A percentile compares a stretch with the other conserved stretches of the same genome.
These are phyloP conservation scores for Triops longicaudatus DNA, from an alignment of 1,140 invertebrate genomes.

Conservation along the genomic window DNA sequence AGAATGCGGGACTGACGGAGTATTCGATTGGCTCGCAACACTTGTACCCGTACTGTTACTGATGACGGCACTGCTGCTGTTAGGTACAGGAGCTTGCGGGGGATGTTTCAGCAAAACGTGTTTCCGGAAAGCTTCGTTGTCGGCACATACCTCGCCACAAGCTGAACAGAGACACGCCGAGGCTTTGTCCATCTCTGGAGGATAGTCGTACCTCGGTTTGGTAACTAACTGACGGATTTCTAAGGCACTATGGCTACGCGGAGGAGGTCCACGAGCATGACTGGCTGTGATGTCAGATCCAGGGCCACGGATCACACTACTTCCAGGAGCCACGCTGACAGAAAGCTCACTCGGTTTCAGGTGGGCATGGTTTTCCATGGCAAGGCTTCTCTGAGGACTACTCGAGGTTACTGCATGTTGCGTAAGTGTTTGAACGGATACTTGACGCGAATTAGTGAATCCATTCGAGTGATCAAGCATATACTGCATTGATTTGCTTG, in stretches of 20 bases:
- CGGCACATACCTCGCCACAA: constrained; percentile 13
- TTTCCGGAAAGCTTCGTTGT: constrained; percentile 21
- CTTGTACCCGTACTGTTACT: not conserved
- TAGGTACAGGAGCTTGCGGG: constrained; percentile 4
- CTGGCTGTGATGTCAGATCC: not conserved
- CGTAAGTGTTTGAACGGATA: not conserved
- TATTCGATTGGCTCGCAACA: not conserved
- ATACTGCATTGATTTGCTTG: not conserved
- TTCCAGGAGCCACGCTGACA: not conserved
- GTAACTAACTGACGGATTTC: not conserved
- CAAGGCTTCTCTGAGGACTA: not conserved
- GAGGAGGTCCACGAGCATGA: not conserved
- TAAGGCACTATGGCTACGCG: not conserved
- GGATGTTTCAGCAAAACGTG: constrained; percentile 23
- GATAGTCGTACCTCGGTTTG: constrained; percentile 5
- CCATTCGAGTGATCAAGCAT: not conserved
- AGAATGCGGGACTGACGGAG: constrained; percentile 10
- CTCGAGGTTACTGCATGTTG: not conserved
- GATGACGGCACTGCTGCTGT: not conserved
- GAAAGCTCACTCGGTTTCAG: not conserved
- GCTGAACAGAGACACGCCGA: not conserved
- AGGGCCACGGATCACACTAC: not conserved
- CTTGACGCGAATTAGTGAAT: not conserved
- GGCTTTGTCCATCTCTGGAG: not conserved
- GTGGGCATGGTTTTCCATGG: not conserved